Conservation (phyloP, 92 coral and sea anemone species). For the Pocillopora meandrina region DNA sequence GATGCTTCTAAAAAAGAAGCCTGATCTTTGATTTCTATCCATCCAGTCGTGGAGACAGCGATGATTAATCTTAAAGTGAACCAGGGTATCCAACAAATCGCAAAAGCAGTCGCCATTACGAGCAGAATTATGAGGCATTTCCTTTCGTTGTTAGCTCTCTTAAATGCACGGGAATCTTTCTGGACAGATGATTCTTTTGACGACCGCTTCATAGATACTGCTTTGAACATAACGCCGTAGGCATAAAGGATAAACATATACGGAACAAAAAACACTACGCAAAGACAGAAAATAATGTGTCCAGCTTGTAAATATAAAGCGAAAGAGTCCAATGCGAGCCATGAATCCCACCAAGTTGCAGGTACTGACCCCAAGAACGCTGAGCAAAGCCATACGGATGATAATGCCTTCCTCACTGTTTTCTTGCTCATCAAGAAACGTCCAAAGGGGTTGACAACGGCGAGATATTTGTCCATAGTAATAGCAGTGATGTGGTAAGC, state of each 20-base stretch:
- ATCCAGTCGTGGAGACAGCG: background rate
- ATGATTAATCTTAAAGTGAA: conserved; percentile 13
- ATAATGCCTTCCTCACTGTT: conserved; percentile 6
- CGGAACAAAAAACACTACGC: conserved; percentile 26
- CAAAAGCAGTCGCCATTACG: conserved; percentile 29
- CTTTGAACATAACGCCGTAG: conserved; percentile 32
- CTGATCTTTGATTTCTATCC: background rate
- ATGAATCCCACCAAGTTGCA: background rate
- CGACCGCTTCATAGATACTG: background rate
- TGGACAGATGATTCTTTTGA: background rate
- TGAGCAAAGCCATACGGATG: conserved; percentile 30
- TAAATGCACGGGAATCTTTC: conserved; percentile 6
- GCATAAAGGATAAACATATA: conserved; percentile 29
- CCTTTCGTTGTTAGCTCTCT: conserved; percentile 24
- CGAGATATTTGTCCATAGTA: conserved; percentile 30
- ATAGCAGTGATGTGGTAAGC: conserved; percentile 38
- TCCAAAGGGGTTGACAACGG: conserved; percentile 33
- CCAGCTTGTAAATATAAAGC: conserved; percentile 6
- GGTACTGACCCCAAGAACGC: conserved; percentile 19
- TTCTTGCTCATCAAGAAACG: conserved; percentile 34
- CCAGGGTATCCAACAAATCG: conserved; percentile 39
- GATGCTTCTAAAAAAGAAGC: background rate
- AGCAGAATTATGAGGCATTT: conserved; percentile 25
- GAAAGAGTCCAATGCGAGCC: background rate
- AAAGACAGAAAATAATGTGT: conserved; percentile 20